Conservation (phyloP, 2,113 vertebrate genomes). For the Thymallus thymallus region DNA sequence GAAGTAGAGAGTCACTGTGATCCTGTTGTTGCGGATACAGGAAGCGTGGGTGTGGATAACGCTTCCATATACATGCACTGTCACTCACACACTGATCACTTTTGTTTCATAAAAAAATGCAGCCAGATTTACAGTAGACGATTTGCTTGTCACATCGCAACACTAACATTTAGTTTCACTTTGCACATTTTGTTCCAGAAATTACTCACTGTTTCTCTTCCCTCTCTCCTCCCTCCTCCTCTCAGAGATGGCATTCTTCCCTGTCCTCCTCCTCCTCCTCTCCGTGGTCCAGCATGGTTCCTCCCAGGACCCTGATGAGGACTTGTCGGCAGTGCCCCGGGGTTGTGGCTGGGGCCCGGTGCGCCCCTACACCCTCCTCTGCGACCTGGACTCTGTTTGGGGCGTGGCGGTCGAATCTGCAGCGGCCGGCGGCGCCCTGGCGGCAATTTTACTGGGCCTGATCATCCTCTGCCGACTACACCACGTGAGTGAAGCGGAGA, state of each 20-base stretch:
- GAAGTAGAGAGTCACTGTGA: constrained; percentile 37
- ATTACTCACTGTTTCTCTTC: constrained; percentile 18
- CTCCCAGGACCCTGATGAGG: constrained; percentile 68
- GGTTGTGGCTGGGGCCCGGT: constrained; percentile 88
- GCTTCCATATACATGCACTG: too few relatives aligned
- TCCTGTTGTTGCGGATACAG: constrained; percentile 18
- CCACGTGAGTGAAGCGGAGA: constrained; percentile 88
- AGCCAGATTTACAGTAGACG: too few relatives aligned
- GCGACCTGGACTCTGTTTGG: constrained; percentile 94
- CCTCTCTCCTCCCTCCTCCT: constrained; percentile 22
- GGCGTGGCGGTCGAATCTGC: constrained; percentile 89
- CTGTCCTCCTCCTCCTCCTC: constrained; percentile 76
- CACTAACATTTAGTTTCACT: too few relatives aligned
- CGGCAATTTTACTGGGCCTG: constrained; percentile 81
- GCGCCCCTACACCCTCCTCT: constrained; percentile 87
- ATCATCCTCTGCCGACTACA: constrained; percentile 87
- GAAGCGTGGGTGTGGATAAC: not conserved
- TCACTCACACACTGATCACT: too few relatives aligned
- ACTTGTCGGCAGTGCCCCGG: constrained; percentile 65
- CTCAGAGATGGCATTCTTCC: constrained; percentile 65
- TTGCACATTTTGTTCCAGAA: constrained; percentile 30
- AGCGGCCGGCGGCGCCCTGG: constrained; percentile 83
- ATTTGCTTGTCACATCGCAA: too few relatives aligned
- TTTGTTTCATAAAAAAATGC: too few relatives aligned
- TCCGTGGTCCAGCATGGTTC: constrained; percentile 68